Base-by-base conservation (phyloP, 2,888 invertebrate genomes). In the Stomorhina lunata region DNA sequence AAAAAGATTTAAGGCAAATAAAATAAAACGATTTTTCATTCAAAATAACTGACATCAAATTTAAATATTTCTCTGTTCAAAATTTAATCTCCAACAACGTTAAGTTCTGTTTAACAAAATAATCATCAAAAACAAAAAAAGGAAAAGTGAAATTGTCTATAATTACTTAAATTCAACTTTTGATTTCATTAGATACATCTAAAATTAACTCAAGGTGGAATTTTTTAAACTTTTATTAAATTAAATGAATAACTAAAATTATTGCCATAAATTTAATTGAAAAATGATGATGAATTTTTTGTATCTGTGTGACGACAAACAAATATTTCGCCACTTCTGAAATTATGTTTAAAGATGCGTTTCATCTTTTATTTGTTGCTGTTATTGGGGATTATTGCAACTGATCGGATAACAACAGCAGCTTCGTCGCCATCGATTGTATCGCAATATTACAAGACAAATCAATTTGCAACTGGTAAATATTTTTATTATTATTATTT, bases 291-390 rank as follows among this genome's bases (percentile, higher is more conserved):
- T n/a, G n/a, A n/a, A n/a, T n/a, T n/a, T n/a, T n/a, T n/a, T n/a
- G n/a, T n/a, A n/a, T n/a, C n/a, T 66, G 65, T 45, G 34, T 15
- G 9, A 53, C 27, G 48, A 68, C 68, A 15, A 57, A 45, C 48
- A 55, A 65, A 45, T 22, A 32, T 22, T 17, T 25, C 25, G 43
- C 17, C 27, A 57, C 57, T 27, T 59, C 25, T 80, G 83, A 84
- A n/a, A 86, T 81, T 69, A 85, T 86, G 86, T 81, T 72, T 63
- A 84, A 86, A 86, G 63, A 86, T 86, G 86, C 65, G 77, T 84
- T 80, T 82, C 83, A 81, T 57, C 63, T 75, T 80, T 73, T 76
- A 80, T 80, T 53, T 81, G 71, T 73, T 85, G 81, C 76, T 84
- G 83, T 73, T 77, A 61, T 32, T 83, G 77, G 73, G 80, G 75